These are phyloP conservation scores for Cynodonichthys magdalenae DNA, from an alignment of 2,797 vertebrate species.

Conservation along the genomic window DNA sequence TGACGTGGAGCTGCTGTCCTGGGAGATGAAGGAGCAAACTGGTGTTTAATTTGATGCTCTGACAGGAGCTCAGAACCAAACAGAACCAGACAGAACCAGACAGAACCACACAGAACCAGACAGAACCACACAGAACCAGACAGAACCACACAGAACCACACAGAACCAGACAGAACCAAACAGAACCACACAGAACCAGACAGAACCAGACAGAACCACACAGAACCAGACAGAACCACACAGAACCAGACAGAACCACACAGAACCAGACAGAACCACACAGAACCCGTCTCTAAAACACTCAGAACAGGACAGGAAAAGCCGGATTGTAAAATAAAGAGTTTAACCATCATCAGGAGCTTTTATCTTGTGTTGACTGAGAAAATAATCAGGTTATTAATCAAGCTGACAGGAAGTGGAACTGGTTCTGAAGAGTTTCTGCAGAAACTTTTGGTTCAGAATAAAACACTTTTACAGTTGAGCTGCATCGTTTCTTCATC, in stretches of 20 bases:
- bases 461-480: too few species aligned
- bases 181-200: too few species aligned
- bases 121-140: too few species aligned
- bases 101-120: too few species aligned
- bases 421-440: not conserved
- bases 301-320: too few species aligned
- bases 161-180: too few species aligned
- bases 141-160: too few species aligned
- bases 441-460: not conserved
- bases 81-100: not conserved
- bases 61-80: not conserved
- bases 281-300: too few species aligned
- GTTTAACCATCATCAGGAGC: not conserved
- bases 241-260: not conserved
- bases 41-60: not conserved
- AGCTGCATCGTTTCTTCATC: too few species aligned
- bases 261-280: not conserved
- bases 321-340: not conserved
- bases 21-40: not conserved
- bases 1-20: not conserved
- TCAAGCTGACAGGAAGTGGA: not conserved
- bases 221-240: not conserved
- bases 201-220: not conserved
- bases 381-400: not conserved
- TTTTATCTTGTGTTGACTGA: not conserved